Conservation (phyloP, 2,797 vertebrate genomes). For the Hemitrygon akajei region DNA sequence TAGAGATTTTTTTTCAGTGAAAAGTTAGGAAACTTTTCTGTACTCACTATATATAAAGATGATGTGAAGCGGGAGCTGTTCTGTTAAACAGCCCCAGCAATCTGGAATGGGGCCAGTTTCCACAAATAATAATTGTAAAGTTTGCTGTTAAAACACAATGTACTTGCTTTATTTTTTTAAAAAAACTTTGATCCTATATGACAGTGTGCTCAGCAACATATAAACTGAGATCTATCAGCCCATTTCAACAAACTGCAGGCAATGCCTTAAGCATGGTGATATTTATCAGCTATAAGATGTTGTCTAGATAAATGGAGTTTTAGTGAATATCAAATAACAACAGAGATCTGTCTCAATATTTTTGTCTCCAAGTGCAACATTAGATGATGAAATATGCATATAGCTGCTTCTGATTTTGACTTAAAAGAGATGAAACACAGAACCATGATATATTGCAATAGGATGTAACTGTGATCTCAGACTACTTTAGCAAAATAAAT, state of each 20-base stretch:
- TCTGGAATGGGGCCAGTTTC: neutral
- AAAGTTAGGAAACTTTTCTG: neutral
- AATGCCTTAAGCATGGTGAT: neutral
- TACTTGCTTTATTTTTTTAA: neutral
- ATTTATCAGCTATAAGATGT: neutral
- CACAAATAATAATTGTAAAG: conserved; percentile 2
- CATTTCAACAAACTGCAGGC: neutral
- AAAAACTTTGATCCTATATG: neutral
- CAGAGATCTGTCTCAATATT: neutral
- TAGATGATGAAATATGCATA: neutral
- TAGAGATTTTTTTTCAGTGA: neutral
- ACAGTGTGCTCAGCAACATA: neutral
- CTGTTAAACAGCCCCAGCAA: neutral
- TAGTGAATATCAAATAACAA: neutral
- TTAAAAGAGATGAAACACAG: neutral
- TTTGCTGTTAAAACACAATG: neutral
- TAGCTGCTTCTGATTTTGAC: neutral
- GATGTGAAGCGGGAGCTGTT: neutral
- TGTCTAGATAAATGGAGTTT: neutral
- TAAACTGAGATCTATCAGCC: no score
- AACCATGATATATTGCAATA: neutral
- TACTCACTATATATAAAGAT: neutral
- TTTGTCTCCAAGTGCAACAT: neutral
- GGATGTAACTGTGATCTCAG: neutral
- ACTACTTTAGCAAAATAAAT: no score